These are phyloP conservation scores for Micronycteris hirsuta DNA, from an alignment of 2,113 vertebrate species.

Conservation along the genomic window DNA sequence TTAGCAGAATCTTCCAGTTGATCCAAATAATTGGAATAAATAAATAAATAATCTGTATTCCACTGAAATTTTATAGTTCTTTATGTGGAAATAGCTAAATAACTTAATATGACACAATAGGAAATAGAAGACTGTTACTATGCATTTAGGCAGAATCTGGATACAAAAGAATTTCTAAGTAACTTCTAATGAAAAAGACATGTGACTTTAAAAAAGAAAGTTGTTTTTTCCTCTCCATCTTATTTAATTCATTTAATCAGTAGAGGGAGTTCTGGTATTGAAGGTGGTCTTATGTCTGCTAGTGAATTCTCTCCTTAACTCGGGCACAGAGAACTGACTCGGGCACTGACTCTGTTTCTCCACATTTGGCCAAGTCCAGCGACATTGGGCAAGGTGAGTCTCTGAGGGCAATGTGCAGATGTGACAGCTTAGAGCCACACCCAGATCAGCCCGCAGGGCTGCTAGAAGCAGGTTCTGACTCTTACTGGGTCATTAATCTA, in stretches of 20 bases:
- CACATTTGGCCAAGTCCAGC: not conserved
- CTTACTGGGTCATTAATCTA: not conserved
- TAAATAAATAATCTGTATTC: not conserved
- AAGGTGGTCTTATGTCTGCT: not conserved
- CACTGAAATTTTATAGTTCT: not conserved
- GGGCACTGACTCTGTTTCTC: not conserved
- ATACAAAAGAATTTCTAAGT: not conserved
- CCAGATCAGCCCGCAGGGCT: not conserved
- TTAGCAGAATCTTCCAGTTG: not conserved
- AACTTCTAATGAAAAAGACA: not conserved
- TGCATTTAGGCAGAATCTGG: not conserved
- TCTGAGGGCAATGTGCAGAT: not conserved
- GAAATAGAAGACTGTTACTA: not conserved
- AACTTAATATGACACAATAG: not conserved
- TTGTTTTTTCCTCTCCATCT: not conserved
- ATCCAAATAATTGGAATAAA: not conserved
- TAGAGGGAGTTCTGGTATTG: not conserved
- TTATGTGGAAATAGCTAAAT: not conserved
- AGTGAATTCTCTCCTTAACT: not conserved
- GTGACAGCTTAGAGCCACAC: too few relatives aligned
- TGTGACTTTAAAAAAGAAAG: not conserved
- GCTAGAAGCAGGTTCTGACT: not conserved
- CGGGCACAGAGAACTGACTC: not conserved
- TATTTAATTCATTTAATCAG: not conserved
- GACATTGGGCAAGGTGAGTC: not conserved